phyloP scores from a whole-genome alignment of 2,888 invertebrate species.

The Apotomis betuletana region DNA sequence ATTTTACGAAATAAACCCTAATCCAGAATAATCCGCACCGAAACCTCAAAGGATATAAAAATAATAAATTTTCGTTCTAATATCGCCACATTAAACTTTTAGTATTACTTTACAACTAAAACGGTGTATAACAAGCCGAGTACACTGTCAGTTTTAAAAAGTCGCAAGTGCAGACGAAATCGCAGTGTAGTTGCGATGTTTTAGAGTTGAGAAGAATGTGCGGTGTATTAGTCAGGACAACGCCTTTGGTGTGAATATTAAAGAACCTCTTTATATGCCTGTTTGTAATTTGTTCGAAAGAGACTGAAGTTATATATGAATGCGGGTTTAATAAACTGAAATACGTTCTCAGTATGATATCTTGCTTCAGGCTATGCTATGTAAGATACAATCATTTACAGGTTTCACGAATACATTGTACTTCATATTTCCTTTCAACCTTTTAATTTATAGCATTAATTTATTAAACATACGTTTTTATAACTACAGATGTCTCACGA shows the following conservation, averaged over 20 bases:
- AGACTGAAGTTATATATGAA: slow-evolving; percentile 6
- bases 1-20: not conserved
- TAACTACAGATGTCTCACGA: too few relatives aligned
- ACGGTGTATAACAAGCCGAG: not conserved
- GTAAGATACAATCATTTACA: not conserved
- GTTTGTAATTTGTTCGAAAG: slow-evolving; percentile 9
- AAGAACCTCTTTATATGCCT: slow-evolving; percentile 1
- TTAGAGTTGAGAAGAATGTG: not conserved
- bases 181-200: not conserved
- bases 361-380: not conserved
- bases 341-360: not conserved
- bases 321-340: not conserved
- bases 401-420: not conserved
- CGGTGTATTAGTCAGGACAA: slow-evolving; percentile 8
- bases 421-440: too few relatives aligned
- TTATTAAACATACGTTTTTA: too few relatives aligned
- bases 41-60: slow-evolving; percentile 4
- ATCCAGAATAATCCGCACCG: not conserved
- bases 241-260: slow-evolving; percentile 5
- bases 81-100: slow-evolving; percentile 1
- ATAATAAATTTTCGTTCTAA: not conserved
- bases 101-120: slow-evolving; percentile 1
- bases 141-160: not conserved
- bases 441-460: too few relatives aligned
- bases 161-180: not conserved